A percentile compares a stretch with the other conserved stretches of the same genome.
Conservation (phyloP, 2,797 vertebrate genomes). For the Sylvilagus floridanus region DNA sequence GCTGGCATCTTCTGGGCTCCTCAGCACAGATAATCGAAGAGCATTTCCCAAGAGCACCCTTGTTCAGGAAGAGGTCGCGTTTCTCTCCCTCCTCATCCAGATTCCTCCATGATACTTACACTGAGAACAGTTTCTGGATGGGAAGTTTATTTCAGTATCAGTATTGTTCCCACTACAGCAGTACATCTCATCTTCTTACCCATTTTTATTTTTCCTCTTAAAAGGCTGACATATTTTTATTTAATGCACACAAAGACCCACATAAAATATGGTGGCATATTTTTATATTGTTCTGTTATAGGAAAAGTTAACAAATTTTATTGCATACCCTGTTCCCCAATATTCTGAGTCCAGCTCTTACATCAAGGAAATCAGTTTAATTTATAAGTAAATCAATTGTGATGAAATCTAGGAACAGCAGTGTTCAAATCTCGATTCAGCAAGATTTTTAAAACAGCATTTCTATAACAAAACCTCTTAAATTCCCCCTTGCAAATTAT, state of each 20-base stretch:
- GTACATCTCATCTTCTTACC: slow-evolving; percentile 2
- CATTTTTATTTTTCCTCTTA: background rate
- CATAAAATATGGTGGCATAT: background rate
- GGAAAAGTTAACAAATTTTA: slow-evolving; percentile 2
- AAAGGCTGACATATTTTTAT: slow-evolving; percentile 30
- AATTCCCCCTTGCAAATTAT: slow-evolving; percentile 54
- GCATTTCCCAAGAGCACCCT: slow-evolving; percentile 33
- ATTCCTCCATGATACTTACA: slow-evolving; percentile 20
- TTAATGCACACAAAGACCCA: background rate
- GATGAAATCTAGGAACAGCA: slow-evolving; percentile 26
- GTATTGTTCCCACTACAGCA: background rate
- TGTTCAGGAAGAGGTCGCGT: background rate
- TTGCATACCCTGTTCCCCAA: slow-evolving; percentile 19
- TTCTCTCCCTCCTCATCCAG: background rate
- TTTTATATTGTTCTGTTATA: slow-evolving; percentile 43
- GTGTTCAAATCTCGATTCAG: slow-evolving; percentile 47
- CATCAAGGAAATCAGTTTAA: slow-evolving; percentile 57
- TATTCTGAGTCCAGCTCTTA: slow-evolving; percentile 31
- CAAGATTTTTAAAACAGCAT: slow-evolving; percentile 36
- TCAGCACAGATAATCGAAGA: background rate
- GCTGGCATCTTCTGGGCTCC: slow-evolving; percentile 62
- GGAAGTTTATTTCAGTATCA: slow-evolving; percentile 52
- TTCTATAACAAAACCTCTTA: slow-evolving; percentile 38
- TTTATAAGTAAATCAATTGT: slow-evolving; percentile 41
- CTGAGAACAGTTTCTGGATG: background rate